Evolutionary conservation across 1,140 invertebrate species (phyloP).

Genomic region (Lepidurus packardi): DNA sequence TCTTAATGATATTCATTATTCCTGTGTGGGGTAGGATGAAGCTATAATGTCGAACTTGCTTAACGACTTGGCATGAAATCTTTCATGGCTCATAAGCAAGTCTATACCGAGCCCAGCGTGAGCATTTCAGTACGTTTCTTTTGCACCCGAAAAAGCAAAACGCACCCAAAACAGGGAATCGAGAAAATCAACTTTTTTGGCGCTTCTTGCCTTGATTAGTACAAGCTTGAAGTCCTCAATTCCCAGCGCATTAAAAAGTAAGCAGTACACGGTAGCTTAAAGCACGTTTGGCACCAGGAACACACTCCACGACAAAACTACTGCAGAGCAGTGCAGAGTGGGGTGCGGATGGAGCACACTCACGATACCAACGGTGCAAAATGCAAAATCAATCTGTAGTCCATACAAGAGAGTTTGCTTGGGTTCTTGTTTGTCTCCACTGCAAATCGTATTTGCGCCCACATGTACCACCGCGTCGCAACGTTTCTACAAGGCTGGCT

Average conservation of each 20-base stretch:
- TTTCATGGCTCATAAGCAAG: no score
- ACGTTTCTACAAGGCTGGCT: no score
- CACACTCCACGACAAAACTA: not conserved
- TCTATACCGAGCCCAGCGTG: no score
- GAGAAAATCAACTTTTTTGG: not conserved
- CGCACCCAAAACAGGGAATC: not conserved
- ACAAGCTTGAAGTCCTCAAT: not conserved
- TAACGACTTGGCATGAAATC: no score
- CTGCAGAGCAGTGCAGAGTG: not conserved
- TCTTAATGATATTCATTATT: no score
- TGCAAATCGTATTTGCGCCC: no score
- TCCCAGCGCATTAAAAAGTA: not conserved
- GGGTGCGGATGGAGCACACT: not conserved
- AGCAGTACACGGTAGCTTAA: not conserved
- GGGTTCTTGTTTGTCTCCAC: no score
- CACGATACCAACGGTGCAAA: not conserved
- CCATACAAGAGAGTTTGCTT: no score
- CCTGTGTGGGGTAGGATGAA: no score
- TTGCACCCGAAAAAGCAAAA: not conserved
- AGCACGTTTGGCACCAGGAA: not conserved
- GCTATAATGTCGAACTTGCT: no score
- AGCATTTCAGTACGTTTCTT: no score
- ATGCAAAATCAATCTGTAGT: not conserved
- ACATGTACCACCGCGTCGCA: no score
- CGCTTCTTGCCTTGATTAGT: not conserved